Conservation (phyloP, 2,888 invertebrate species). For the Lasius platythorax region DNA sequence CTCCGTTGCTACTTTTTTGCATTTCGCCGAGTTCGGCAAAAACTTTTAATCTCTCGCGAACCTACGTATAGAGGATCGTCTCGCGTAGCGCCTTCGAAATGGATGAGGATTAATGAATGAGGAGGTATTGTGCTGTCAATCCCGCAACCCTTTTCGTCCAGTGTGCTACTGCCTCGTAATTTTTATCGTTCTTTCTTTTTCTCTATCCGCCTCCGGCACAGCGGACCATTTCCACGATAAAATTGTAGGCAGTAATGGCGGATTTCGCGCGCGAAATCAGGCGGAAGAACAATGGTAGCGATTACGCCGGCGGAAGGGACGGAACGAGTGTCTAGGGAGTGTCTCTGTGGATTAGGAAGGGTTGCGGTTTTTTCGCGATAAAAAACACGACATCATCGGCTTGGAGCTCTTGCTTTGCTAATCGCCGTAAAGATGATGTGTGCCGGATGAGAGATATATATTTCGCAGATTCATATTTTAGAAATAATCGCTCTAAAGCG, state of each 20-base stretch:
- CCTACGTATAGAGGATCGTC: constrained; percentile 47
- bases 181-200: constrained; percentile 54
- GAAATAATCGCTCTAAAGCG: neutral
- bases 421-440: constrained; percentile 23
- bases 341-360: constrained; percentile 57
- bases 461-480: constrained; percentile 22
- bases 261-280: constrained; percentile 72
- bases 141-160: constrained; percentile 53
- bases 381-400: constrained; percentile 20
- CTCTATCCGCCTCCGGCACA: constrained; percentile 33
- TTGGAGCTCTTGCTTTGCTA: constrained; percentile 21
- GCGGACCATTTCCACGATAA: constrained; percentile 62
- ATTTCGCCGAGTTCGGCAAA: constrained; percentile 73
- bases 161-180: constrained; percentile 53
- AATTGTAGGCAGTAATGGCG: constrained; percentile 66
- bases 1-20: constrained; percentile 64
- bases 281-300: constrained; percentile 73
- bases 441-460: constrained; percentile 17
- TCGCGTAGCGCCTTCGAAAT: constrained; percentile 71
- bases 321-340: constrained; percentile 45
- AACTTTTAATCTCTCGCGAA: constrained; percentile 80
- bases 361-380: constrained; percentile 62
- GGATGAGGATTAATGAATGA: constrained; percentile 73
- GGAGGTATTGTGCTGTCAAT: constrained; percentile 75
- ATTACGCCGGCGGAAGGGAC: constrained; percentile 67